phyloP scores from a whole-genome alignment of 2,797 vertebrate species.

The Loriculus beryllinus region DNA sequence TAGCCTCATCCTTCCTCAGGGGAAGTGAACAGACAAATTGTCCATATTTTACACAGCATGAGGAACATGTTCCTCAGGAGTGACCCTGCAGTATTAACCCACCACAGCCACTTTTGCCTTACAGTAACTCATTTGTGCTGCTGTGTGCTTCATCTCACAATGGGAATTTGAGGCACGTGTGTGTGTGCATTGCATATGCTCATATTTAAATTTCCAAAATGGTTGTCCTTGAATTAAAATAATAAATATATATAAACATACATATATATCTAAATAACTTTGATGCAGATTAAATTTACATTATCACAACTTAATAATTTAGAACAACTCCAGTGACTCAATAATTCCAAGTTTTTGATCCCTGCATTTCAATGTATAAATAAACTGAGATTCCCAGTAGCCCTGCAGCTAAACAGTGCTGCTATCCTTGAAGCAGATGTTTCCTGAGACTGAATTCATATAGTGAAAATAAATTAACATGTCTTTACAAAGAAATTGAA shows the following conservation, averaged over 20 bases:
- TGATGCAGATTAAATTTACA: background rate
- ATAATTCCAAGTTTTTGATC: background rate
- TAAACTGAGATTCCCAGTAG: background rate
- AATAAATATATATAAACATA: background rate
- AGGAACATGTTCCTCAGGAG: background rate
- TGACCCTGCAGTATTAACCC: background rate
- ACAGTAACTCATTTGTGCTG: background rate
- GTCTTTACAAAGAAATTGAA: background rate
- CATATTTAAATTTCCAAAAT: background rate
- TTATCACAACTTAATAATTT: background rate
- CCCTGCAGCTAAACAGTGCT: background rate
- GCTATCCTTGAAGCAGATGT: background rate
- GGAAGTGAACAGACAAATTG: background rate
- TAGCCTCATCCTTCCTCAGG: background rate
- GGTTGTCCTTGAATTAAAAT: background rate
- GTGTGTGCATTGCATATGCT: background rate
- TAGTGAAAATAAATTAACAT: background rate
- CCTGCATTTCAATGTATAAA: background rate
- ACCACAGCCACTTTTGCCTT: background rate
- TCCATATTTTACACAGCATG: rapidly evolving
- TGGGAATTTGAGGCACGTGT: background rate
- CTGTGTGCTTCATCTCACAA: background rate
- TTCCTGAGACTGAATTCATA: background rate
- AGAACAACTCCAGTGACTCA: background rate
- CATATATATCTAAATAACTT: background rate